Evolutionary conservation across 2,797 vertebrate species (phyloP).

Genomic region (Sebastes alutus): DNA sequence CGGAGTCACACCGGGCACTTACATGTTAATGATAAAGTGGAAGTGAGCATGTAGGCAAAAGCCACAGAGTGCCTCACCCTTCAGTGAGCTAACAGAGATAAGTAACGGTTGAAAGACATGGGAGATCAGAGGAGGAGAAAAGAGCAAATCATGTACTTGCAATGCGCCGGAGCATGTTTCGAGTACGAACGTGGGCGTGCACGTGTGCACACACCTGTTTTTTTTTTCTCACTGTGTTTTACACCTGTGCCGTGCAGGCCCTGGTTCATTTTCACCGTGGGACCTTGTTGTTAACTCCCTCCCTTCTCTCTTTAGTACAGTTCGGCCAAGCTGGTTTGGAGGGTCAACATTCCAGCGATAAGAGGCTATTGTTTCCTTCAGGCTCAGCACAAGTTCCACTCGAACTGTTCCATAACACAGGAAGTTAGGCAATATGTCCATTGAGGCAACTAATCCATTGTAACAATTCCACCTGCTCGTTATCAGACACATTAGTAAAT

Average conservation of each 20-base stretch:
- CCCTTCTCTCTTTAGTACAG: slow-evolving; percentile 1
- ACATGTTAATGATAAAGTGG: slow-evolving; percentile 17
- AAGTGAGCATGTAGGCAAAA: neutral
- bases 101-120: slow-evolving; percentile 7
- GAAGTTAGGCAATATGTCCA: slow-evolving; percentile 65
- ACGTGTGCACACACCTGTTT: slow-evolving; percentile 8
- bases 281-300: slow-evolving; percentile 15
- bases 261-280: slow-evolving; percentile 17
- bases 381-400: slow-evolving; percentile 38
- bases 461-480: slow-evolving; percentile 47
- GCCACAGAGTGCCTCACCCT: slow-evolving; percentile 1
- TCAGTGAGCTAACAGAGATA: slow-evolving; percentile 3
- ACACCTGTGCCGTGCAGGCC: slow-evolving; percentile 5
- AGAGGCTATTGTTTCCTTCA: slow-evolving; percentile 65
- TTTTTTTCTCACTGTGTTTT: slow-evolving; percentile 2
- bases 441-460: slow-evolving; percentile 39
- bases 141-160: neutral
- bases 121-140: slow-evolving; percentile 2
- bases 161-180: neutral
- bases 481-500: neutral
- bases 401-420: slow-evolving; percentile 60
- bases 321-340: slow-evolving; percentile 29
- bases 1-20: slow-evolving; percentile 8
- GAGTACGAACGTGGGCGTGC: neutral
- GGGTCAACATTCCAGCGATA: slow-evolving; percentile 69